Percentiles rank a stretch among this genome's conserved stretches.
phyloP scores from a whole-genome alignment of 2,797 vertebrate genomes.

The Bradypodion pumilum region DNA sequence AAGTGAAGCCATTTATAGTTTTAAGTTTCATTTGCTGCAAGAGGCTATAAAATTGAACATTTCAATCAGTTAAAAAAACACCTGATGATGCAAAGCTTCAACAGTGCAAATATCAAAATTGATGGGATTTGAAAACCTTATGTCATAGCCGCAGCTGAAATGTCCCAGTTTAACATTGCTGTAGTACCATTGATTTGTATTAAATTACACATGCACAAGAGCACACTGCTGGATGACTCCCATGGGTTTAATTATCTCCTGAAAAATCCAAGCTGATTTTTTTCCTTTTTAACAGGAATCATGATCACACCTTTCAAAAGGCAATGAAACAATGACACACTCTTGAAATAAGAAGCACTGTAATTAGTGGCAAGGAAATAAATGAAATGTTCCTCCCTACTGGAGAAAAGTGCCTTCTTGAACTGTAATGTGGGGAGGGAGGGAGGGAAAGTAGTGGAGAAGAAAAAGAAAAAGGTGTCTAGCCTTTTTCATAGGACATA shows the following conservation, averaged over 20 bases:
- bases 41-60: background rate
- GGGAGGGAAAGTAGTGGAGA: background rate
- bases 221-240: background rate
- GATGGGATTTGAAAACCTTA: background rate
- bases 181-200: constrained; percentile 17
- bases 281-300: background rate
- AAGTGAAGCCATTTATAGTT: background rate
- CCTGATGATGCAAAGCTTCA: background rate
- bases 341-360: background rate
- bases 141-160: background rate
- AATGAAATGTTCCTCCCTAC: constrained; percentile 13
- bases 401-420: background rate
- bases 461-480: background rate
- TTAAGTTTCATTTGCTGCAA: constrained; percentile 4
- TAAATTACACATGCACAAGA: constrained; percentile 13
- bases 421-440: constrained; percentile 19
- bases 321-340: background rate
- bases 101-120: fast-evolving
- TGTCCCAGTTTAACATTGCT: background rate
- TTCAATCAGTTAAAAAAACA: background rate
- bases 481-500: constrained; percentile 39
- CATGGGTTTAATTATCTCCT: constrained; percentile 27
- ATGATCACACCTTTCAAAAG: background rate
- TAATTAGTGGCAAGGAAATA: background rate
- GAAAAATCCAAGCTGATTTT: background rate